Evolutionary conservation across 2,888 invertebrate species (phyloP), one percentile per base, ranked within the genome.

Genomic region (Apamea monoglypha): DNA sequence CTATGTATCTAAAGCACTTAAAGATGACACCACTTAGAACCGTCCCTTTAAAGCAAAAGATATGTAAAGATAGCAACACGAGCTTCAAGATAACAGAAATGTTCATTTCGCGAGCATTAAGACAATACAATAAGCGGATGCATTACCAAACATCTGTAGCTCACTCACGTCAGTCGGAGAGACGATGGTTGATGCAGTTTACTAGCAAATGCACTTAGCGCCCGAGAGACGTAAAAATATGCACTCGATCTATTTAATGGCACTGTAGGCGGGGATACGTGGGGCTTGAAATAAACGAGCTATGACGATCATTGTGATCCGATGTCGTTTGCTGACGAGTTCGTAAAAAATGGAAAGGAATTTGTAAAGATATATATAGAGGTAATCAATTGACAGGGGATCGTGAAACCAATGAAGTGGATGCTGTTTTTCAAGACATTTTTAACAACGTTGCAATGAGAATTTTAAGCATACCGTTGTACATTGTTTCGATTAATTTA

Each of bases 131-230:
- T 87, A 87, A 87, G 82, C 82, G 90, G 86, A 86, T 86, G 86
- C 81, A 85, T 87, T 83, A 88, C 81, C 71, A 81, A 86, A 87
- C 86, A 86, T 85, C 85, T 85, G 85, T 87, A 85, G 79, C 71
- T 32, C 77, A 85, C 78, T 82, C 77, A 85, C 79, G 82, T 86
- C 81, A 83, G 64, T 78, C 69, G 69, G 64, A 71, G 86, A 81
- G 87, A 84, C 83, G 83, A 83, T 86, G 74, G 92, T 92, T 92
- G 92, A 93, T 94, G 94, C 93, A 94, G 93, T 94, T 92, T 94
- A 95, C 95, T 94, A 94, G 95, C 94, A 95, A 96, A 96, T 95
- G 96, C 96, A 96, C 96, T 96, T 96, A 96, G 93, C 93, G 92
- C 92, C 63, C 89, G 92, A 92, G 93, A 94, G 94, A 94, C 93